Percentiles rank a stretch among this genome's conserved stretches.
Evolutionary conservation across 2,797 vertebrate genomes (phyloP).

Genomic region (Pitangus sulphuratus): DNA sequence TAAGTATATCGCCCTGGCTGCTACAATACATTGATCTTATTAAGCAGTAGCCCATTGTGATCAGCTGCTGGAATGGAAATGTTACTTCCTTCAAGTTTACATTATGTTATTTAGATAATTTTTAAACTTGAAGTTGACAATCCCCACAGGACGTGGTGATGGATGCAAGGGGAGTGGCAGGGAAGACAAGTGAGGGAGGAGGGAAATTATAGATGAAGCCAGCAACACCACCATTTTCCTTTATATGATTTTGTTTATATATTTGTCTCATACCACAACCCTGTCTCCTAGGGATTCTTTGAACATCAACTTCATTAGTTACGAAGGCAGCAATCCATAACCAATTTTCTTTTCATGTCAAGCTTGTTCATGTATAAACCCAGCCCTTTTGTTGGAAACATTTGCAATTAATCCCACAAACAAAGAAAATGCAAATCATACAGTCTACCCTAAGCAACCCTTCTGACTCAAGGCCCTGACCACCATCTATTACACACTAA

Average conservation of each 20-base stretch:
- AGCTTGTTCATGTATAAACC: conserved; percentile 75
- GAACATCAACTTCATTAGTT: conserved; percentile 80
- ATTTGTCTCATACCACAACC: conserved; percentile 43
- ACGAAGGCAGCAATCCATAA: conserved; percentile 81
- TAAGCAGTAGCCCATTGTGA: conserved; percentile 29
- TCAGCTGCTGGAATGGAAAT: conserved; percentile 5
- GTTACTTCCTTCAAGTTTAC: conserved; percentile 34
- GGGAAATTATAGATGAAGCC: conserved; percentile 44
- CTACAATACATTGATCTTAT: conserved; percentile 29
- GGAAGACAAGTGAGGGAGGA: not conserved
- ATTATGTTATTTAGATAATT: conserved; percentile 37
- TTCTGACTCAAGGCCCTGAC: conserved; percentile 69
- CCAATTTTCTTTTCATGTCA: conserved; percentile 81
- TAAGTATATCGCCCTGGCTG: not conserved
- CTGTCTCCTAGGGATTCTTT: conserved; percentile 71
- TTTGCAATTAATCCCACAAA: conserved; percentile 81
- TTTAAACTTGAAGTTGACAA: conserved; percentile 28
- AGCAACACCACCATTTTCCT: not conserved
- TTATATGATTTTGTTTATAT: not conserved
- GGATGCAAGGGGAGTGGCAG: conserved; percentile 25
- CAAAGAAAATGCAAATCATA: conserved; percentile 79
- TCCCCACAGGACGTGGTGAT: conserved; percentile 9
- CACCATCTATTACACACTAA: conserved; percentile 74
- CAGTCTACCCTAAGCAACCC: conserved; percentile 65
- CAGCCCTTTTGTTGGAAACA: conserved; percentile 77